phyloP scores from a whole-genome alignment of 2,888 invertebrate genomes.

The Leucophenga maculata region DNA sequence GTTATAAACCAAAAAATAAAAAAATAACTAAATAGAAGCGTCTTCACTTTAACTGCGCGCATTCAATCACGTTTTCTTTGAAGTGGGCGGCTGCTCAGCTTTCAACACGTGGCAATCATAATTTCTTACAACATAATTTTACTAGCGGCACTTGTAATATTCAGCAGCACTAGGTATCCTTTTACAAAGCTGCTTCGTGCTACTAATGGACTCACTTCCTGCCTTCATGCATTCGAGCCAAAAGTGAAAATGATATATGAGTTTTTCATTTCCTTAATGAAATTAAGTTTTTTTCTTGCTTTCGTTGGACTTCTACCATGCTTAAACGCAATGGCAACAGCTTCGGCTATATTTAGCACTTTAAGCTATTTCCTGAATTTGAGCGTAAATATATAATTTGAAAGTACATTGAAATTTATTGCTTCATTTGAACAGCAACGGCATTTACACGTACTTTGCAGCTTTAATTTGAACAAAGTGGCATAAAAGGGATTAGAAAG shows the following conservation, averaged over 20 bases:
- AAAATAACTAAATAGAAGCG: no score
- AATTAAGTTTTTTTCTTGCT: slow-evolving; percentile 52
- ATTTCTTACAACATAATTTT: slow-evolving; percentile 1
- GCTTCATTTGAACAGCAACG: no score
- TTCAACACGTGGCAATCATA: neutral
- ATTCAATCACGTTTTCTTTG: no score
- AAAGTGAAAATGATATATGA: slow-evolving; percentile 62
- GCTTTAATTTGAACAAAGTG: slow-evolving; percentile 30
- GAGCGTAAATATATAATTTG: slow-evolving; percentile 44
- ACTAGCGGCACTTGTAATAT: neutral
- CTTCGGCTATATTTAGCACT: neutral
- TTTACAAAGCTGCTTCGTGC: neutral
- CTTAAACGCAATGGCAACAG: neutral
- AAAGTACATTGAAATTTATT: no score
- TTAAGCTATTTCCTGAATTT: slow-evolving; percentile 1
- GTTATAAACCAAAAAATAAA: no score
- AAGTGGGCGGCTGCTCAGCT: no score
- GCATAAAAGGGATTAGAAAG: slow-evolving; percentile 15
- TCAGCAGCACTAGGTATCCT: neutral
- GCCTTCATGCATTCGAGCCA: neutral
- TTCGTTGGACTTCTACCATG: neutral
- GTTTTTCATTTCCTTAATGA: slow-evolving; percentile 65
- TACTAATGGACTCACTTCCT: slow-evolving; percentile 53
- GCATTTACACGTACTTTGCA: neutral
- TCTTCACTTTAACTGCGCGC: no score